phyloP scores from a whole-genome alignment of 1,140 invertebrate species.

The Oedothorax gibbosus region DNA sequence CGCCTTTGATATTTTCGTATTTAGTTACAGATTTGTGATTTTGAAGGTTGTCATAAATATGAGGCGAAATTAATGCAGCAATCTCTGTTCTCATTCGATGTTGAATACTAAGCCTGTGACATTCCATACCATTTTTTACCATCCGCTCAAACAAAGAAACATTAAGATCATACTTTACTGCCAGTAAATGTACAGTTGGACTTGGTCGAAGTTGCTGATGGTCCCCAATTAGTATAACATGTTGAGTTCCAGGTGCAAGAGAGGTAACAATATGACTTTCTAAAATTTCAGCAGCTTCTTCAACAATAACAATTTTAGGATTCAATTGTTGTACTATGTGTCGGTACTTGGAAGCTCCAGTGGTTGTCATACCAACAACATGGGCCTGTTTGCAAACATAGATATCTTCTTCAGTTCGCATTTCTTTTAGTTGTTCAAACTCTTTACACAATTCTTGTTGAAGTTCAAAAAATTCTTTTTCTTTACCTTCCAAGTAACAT shows the following conservation, averaged over 20 bases:
- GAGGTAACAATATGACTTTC: constrained; percentile 82
- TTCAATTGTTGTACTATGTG: constrained; percentile 74
- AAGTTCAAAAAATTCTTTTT: neutral
- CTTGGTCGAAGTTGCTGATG: constrained; percentile 71
- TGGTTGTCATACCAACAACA: constrained; percentile 82
- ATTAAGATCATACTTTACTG: constrained; percentile 68
- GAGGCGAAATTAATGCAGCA: constrained; percentile 50
- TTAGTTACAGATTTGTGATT: constrained; percentile 44
- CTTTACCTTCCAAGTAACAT: neutral
- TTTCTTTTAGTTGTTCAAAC: constrained; percentile 22
- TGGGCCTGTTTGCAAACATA: constrained; percentile 18
- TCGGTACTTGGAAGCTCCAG: constrained; percentile 78
- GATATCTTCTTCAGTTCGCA: constrained; percentile 37
- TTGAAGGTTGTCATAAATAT: constrained; percentile 59
- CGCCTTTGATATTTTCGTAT: constrained; percentile 42
- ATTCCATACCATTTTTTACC: constrained; percentile 61
- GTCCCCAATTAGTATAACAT: constrained; percentile 84
- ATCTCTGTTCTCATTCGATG: constrained; percentile 63
- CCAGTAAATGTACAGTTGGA: constrained; percentile 68
- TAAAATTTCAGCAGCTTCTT: constrained; percentile 88
- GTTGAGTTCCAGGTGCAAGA: constrained; percentile 79
- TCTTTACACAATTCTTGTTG: constrained; percentile 9
- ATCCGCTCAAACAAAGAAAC: constrained; percentile 66
- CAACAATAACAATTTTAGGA: constrained; percentile 79
- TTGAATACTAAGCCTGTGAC: constrained; percentile 49